Conservation (phyloP, 2,888 invertebrate species). For the Leucoptera coffeella region DNA sequence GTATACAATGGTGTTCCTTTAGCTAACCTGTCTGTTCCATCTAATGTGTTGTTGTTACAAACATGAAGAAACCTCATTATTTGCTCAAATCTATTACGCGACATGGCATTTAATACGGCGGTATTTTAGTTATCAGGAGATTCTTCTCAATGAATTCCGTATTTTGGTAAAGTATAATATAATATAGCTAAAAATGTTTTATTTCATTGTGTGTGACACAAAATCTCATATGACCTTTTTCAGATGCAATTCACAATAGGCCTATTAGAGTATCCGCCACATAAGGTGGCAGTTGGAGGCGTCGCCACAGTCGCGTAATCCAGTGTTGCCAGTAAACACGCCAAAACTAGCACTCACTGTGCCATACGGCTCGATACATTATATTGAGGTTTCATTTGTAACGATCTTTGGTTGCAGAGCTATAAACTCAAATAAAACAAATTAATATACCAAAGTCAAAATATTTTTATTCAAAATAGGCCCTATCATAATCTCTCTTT, state of each 20-base stretch:
- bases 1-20: conserved; percentile 12
- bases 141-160: conserved; percentile 12
- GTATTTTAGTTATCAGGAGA: conserved; percentile 10
- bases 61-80: conserved; percentile 12
- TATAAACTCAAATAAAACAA: too few relatives aligned
- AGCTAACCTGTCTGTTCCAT: conserved; percentile 10
- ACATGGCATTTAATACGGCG: conserved; percentile 10
- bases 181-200: conserved; percentile 2
- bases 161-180: conserved; percentile 7
- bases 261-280: too few relatives aligned
- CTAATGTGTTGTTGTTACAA: conserved; percentile 10
- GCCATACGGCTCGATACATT: too few relatives aligned
- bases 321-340: too few relatives aligned
- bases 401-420: too few relatives aligned
- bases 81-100: conserved; percentile 12
- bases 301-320: too few relatives aligned
- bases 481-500: too few relatives aligned
- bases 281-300: too few relatives aligned
- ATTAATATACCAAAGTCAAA: too few relatives aligned
- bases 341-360: too few relatives aligned
- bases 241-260: conserved; percentile 7
- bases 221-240: conserved; percentile 6
- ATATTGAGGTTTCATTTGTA: too few relatives aligned
- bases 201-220: conserved; percentile 1
- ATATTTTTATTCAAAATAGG: too few relatives aligned